Percentiles rank a stretch among this genome's conserved stretches.
These are phyloP conservation scores for Pempheris klunzingeri DNA, from an alignment of 2,797 vertebrate genomes.

Conservation along the genomic window DNA sequence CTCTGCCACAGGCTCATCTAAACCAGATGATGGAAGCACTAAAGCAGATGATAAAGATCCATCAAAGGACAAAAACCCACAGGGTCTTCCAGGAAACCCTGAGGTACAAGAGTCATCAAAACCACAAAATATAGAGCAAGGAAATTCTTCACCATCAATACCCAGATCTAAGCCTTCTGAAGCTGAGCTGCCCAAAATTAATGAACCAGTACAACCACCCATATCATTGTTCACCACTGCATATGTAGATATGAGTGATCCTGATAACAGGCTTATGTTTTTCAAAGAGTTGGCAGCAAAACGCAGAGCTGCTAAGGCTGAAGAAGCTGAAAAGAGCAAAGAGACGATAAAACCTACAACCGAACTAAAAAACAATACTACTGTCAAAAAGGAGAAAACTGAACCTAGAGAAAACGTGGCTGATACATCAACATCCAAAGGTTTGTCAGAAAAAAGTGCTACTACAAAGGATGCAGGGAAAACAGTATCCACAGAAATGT, in stretches of 20 bases:
- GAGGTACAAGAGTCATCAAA: constrained; percentile 46
- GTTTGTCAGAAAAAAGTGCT: not conserved
- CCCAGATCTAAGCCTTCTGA: constrained; percentile 40
- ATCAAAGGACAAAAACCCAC: constrained; percentile 42
- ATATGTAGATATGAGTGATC: constrained; percentile 82
- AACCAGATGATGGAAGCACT: constrained; percentile 46
- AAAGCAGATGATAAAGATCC: constrained; percentile 57
- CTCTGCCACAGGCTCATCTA: constrained; percentile 49
- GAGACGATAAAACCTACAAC: constrained; percentile 38
- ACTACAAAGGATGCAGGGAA: constrained; percentile 24
- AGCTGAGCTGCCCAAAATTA: constrained; percentile 38
- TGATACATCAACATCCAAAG: constrained; percentile 19
- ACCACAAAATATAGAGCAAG: constrained; percentile 20
- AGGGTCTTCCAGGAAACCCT: constrained; percentile 40
- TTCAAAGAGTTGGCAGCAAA: constrained; percentile 86
- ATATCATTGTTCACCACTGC: constrained; percentile 44
- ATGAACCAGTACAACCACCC: constrained; percentile 32
- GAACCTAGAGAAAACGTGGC: constrained; percentile 27
- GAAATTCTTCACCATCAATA: constrained; percentile 30
- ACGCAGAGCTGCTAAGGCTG: constrained; percentile 76
- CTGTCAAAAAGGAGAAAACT: constrained; percentile 48
- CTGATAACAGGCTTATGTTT: constrained; percentile 78
- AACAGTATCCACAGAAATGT: constrained; percentile 25
- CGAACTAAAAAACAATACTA: constrained; percentile 27
- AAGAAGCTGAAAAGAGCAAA: constrained; percentile 61